phyloP scores from a whole-genome alignment of 2,797 vertebrate species.

The Danionella dracula region DNA sequence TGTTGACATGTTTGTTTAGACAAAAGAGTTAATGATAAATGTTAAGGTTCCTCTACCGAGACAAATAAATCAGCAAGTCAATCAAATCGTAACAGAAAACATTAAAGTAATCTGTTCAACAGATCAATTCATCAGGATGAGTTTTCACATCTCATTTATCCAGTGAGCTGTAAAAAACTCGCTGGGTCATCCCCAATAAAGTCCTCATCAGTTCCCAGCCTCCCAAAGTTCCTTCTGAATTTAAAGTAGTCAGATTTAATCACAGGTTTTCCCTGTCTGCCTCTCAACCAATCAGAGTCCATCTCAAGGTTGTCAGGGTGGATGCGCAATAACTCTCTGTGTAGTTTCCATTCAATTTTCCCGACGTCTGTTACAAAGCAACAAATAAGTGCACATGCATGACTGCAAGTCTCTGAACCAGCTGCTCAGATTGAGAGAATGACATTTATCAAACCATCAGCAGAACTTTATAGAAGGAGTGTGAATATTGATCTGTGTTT shows the following conservation, averaged over 20 bases:
- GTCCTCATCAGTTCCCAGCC: constrained; percentile 10
- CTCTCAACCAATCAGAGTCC: constrained; percentile 11
- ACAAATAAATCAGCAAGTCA: too few relatives aligned
- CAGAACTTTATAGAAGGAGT: constrained; percentile 16
- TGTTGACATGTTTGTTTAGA: too few relatives aligned
- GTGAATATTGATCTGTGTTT: constrained; percentile 12
- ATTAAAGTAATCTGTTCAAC: constrained; percentile 9
- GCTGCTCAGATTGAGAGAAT: neutral
- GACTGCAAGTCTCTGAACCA: neutral
- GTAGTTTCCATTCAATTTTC: neutral
- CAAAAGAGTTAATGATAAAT: too few relatives aligned
- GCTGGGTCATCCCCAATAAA: constrained; percentile 10
- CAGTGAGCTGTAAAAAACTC: neutral
- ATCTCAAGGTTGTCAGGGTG: neutral
- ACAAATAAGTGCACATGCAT: neutral
- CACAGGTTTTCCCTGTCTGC: neutral
- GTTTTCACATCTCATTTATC: neutral
- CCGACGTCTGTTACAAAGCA: neutral
- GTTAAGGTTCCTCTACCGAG: too few relatives aligned
- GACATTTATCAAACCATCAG: constrained; percentile 29
- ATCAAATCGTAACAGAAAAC: too few relatives aligned
- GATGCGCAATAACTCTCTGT: neutral
- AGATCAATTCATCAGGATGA: constrained; percentile 4
- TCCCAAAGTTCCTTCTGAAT: constrained; percentile 4
- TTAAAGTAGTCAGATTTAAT: constrained; percentile 2